These are phyloP conservation scores for Otocyon megalotis DNA, from an alignment of 2,113 vertebrate species.

Conservation along the genomic window DNA sequence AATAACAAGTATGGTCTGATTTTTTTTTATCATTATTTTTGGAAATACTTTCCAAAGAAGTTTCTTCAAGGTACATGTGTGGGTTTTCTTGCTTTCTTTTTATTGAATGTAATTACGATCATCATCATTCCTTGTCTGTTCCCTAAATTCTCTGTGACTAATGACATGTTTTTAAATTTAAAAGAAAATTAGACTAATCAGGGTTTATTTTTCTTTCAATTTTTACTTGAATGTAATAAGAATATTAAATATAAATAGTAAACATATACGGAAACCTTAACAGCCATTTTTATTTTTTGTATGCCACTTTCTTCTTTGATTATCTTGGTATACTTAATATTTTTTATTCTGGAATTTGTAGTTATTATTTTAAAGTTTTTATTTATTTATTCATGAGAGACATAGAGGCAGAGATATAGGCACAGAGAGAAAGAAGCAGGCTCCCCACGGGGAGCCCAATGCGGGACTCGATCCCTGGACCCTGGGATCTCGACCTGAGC, in stretches of 20 bases:
- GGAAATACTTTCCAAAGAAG: neutral
- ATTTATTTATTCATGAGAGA: too few species aligned
- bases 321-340: neutral
- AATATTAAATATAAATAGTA: slow-evolving; percentile 32
- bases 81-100: neutral
- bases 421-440: too few species aligned
- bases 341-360: slow-evolving; percentile 43
- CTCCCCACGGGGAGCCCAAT: too few species aligned
- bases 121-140: neutral
- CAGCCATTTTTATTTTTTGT: neutral
- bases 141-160: neutral
- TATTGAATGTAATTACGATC: neutral
- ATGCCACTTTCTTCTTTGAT: neutral
- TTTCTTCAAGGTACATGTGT: neutral
- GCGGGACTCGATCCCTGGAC: too few species aligned
- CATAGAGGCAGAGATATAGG: too few species aligned
- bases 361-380: neutral
- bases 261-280: neutral
- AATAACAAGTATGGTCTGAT: neutral
- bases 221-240: slow-evolving; percentile 21
- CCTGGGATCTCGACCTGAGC: too few species aligned
- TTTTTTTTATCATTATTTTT: slow-evolving; percentile 22
- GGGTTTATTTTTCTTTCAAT: neutral
- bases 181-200: slow-evolving; percentile 28
- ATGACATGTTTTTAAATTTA: slow-evolving; percentile 4